Base-by-base conservation (phyloP, 2,888 invertebrate genomes). In the Cosmopolites sordidus region DNA sequence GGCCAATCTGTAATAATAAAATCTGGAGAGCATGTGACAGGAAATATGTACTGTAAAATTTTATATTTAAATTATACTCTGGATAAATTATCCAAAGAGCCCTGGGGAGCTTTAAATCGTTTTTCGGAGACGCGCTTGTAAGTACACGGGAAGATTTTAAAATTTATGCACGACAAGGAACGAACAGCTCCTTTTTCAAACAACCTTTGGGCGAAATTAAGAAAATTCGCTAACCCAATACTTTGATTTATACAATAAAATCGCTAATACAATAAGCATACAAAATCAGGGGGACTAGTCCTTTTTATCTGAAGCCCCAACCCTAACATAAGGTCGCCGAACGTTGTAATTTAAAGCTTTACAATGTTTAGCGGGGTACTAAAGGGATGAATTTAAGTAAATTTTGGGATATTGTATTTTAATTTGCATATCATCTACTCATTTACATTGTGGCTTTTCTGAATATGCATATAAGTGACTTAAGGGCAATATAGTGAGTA, bases 41-140 rank as follows among this genome's bases (percentile, higher is more conserved):
- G 69, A 64, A 70, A 72, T 70, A 74, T 73, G 69, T 73, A 72
- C 71, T 72, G 72, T 72, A 73, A 73, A 73, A 72, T 71, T 72
- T 70, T 69, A 67, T 54, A 56, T 53, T 51, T 51, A 56, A 53
- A 56, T 52, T 53, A 50, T 56, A 38, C 48, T 29, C 33, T 45
- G 50, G 38, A 58, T 53, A 49, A 58, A 58, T 58, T 52, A 58
- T 55, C 47, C 46, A 22, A 18, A 46, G 16, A 18, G 18, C 58
- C 39, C 55, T 18, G 18, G 58, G 52, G 58, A 47, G 50, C 55
- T 11, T 18, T 58, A 54, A 57, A 57, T 54, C 54, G 54, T 51
- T 54, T 57, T 57, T 41, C 39, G 27, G 48, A 39, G 48, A 54
- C 27, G 54, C 47, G 54, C 14, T n/a, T 51, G 51, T 46, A 16